Evolutionary conservation across 2,888 invertebrate species (phyloP).

Genomic region (Choristoneura rosaceana): DNA sequence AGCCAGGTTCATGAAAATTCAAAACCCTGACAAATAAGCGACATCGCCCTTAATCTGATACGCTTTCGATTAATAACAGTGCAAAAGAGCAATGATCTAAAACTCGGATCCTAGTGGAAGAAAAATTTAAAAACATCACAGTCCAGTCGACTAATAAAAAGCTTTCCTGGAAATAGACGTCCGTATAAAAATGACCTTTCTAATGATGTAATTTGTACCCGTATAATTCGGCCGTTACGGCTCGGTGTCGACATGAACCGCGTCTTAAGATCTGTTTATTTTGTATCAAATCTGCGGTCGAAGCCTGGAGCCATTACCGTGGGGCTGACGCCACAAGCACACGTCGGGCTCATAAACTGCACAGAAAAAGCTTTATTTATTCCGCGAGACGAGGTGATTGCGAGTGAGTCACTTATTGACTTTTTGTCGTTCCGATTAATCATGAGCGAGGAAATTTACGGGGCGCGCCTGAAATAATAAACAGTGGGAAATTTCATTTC

Average conservation of each 20-base stretch:
- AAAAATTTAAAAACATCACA: conserved; percentile 32
- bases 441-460: conserved; percentile 58
- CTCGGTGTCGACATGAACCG: conserved; percentile 53
- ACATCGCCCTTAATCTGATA: conserved; percentile 55
- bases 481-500: conserved; percentile 59
- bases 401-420: conserved; percentile 66
- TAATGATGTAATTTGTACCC: conserved; percentile 75
- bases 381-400: conserved; percentile 34
- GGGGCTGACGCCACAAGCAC: conserved; percentile 11
- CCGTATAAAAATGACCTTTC: conserved; percentile 61
- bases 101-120: background rate
- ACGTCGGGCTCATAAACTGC: conserved; percentile 56
- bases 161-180: conserved; percentile 53
- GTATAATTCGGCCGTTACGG: conserved; percentile 74
- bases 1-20: conserved; percentile 58
- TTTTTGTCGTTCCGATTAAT: conserved; percentile 74
- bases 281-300: conserved; percentile 50
- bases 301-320: conserved; percentile 26
- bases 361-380: conserved; percentile 58
- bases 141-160: conserved; percentile 46
- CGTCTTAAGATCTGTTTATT: conserved; percentile 53
- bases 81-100: background rate
- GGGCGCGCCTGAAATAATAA: conserved; percentile 45
- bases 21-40: conserved; percentile 57
- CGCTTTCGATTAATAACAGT: conserved; percentile 28